Evolutionary conservation across 2,113 vertebrate species (phyloP), one percentile per base, ranked within the genome.

Genomic region (Pycnonotus jocosus): DNA sequence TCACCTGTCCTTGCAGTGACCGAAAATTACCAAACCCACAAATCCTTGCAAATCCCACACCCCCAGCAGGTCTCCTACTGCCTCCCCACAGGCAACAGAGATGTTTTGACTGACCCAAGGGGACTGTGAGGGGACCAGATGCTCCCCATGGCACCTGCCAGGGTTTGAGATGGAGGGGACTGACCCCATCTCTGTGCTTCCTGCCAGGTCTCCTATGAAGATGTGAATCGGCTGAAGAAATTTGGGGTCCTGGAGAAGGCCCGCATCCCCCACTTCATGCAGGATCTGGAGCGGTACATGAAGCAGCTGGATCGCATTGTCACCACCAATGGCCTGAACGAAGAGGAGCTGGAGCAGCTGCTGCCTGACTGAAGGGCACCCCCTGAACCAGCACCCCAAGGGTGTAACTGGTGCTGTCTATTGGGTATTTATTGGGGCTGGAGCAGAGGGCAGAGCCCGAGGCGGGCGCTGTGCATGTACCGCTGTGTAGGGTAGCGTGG

Each of bases 241-340:
- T 95, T 98, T 13, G 99, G 99, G 2, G 97, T 98, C 2, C 97
- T 99, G 76, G 96, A 97, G 25, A 97, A 98, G 51, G 97, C 98
- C 35, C 98, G 98, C 42, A 98, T 99, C 92, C 99, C 99, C 4
- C 99, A 99, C 93, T 99, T 99, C 98, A 99, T 99, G 99, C 98
- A 98, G 83, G 99, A 99, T 92, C 97, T 98, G 96, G 98, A 97
- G 33, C 98, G 98, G 2, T 99, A 99, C 96, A 98, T 98, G 96
- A 98, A 99, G 76, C 98, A 99, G 71, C 98, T 99, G 28, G 98
- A 99, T 62, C 98, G 99, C 97, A 99, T 99, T 9, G 97, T 99
- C 44, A 88, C 97, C 38, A 98, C 98, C 93, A 99, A 99, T 8
- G 98, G 98, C 80, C 98, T 99, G 87, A 98, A 98, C 1, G 99